Base-by-base conservation (phyloP, 2,888 invertebrate genomes). In the Leptinotarsa haldemani region DNA sequence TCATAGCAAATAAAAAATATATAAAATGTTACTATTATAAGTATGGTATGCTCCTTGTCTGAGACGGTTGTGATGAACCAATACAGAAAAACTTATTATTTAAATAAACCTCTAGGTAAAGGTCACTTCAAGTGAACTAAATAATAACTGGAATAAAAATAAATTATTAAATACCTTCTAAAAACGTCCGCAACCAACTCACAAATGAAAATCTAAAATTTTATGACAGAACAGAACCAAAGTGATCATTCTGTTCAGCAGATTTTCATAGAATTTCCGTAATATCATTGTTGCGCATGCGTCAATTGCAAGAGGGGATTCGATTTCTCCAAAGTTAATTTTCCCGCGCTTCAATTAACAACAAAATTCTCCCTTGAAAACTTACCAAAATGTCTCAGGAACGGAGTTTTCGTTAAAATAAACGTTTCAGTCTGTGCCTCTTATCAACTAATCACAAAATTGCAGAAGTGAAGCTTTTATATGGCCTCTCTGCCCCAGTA, bases 161-260 rank as follows among this genome's bases (percentile, higher is more conserved):
- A 74, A 71, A 78, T 73, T 69, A 58, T 74, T 78, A 80, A 77
- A 80, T 82, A 84, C 83, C 83, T 82, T 79, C 53, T 74, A 52
- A 74, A 75, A 63, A 69, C 40, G 53, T 52, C 61, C 69, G 76
- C 72, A 75, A 64, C 48, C 70, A 77, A 73, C 53, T 63, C 64
- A 74, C 79, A 78, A 76, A 74, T 74, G 75, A 76, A 75, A 81
- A 84, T 82, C 79, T 83, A 83, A 80, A 82, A 83, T 83, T 84
- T 83, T 81, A 73, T 80, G 83, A 83, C 80, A 82, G 80, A 9
- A 13, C 48, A 16, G 50, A 82, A 81, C 79, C 77, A 82, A 83
- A 83, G 83, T 81, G 71, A 20, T 56, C 56, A 50, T 50, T 50
- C 16, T 81, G 82, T 80, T 84, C 80, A 80, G 74, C 70, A 76